phyloP scores from a whole-genome alignment of 2,113 vertebrate genomes.

The Sardina pilchardus region DNA sequence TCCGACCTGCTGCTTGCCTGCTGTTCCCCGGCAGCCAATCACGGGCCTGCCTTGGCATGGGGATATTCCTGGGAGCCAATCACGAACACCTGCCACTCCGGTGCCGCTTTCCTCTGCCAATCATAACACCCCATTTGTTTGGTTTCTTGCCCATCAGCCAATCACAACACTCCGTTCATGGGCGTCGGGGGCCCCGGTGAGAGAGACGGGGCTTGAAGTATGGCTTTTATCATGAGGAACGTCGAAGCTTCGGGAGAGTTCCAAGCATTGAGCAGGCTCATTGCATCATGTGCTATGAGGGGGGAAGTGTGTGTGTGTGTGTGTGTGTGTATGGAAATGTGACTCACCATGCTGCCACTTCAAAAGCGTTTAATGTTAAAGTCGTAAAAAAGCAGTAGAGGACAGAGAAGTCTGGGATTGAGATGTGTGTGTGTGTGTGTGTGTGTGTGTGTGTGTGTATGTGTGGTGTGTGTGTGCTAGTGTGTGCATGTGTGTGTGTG shows the following conservation, averaged over 20 bases:
- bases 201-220: slow-evolving; percentile 48
- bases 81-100: slow-evolving; percentile 64
- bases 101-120: slow-evolving; percentile 57
- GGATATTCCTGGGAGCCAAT: slow-evolving; percentile 63
- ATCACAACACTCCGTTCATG: slow-evolving; percentile 59
- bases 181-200: slow-evolving; percentile 50
- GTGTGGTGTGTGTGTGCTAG: background rate
- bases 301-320: background rate
- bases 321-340: slow-evolving; percentile 45
- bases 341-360: slow-evolving; percentile 52
- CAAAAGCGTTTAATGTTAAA: slow-evolving; percentile 46
- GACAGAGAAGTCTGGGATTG: background rate
- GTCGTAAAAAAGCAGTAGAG: slow-evolving; percentile 3
- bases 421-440: background rate
- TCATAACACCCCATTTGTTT: slow-evolving; percentile 68
- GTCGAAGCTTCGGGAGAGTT: slow-evolving; percentile 47
- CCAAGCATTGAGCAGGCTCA: slow-evolving; percentile 1
- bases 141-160: slow-evolving; percentile 56
- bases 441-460: slow-evolving; percentile 13
- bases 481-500: background rate
- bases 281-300: slow-evolving; percentile 55
- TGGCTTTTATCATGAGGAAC: slow-evolving; percentile 52
- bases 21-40: slow-evolving; percentile 59
- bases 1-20: slow-evolving; percentile 43
- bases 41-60: slow-evolving; percentile 42